Conservation (phyloP, 2,888 invertebrate genomes). For the Epicampocera succincta region DNA sequence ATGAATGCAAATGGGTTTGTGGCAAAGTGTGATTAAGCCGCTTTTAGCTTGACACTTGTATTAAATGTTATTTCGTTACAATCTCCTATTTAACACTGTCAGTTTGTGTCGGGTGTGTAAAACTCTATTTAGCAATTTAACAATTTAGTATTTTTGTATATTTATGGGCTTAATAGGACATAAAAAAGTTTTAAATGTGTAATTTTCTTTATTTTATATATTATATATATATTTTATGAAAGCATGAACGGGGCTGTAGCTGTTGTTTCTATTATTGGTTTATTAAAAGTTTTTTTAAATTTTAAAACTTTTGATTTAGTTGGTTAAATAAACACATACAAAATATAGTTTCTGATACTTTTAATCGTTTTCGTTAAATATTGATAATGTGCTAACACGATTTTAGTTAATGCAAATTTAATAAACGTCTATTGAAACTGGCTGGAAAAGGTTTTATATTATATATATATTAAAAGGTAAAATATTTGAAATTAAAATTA, state of each 20-base stretch:
- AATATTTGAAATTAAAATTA: slow-evolving; percentile 10
- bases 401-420: slow-evolving; percentile 6
- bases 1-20: not conserved
- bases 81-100: slow-evolving; percentile 16
- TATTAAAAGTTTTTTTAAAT: slow-evolving; percentile 45
- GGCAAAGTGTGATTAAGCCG: slow-evolving; percentile 33
- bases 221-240: slow-evolving; percentile 33
- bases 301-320: slow-evolving; percentile 41
- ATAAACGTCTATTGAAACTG: slow-evolving; percentile 3
- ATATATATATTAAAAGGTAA: not conserved
- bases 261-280: slow-evolving; percentile 22
- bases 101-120: slow-evolving; percentile 15
- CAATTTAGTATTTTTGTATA: slow-evolving; percentile 11
- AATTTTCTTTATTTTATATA: slow-evolving; percentile 1
- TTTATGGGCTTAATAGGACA: slow-evolving; percentile 53
- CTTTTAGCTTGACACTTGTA: slow-evolving; percentile 64
- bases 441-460: not conserved
- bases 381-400: slow-evolving; percentile 37
- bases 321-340: slow-evolving; percentile 32
- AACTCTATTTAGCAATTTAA: slow-evolving; percentile 43
- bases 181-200: slow-evolving; percentile 43
- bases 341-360: slow-evolving; percentile 9
- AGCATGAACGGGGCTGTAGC: slow-evolving; percentile 35
- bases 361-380: slow-evolving; percentile 15
- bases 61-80: slow-evolving; percentile 63